A percentile compares a stretch with the other conserved stretches of the same genome.
Conservation (phyloP, 2,888 invertebrate genomes). For the Melipona bicolor region DNA sequence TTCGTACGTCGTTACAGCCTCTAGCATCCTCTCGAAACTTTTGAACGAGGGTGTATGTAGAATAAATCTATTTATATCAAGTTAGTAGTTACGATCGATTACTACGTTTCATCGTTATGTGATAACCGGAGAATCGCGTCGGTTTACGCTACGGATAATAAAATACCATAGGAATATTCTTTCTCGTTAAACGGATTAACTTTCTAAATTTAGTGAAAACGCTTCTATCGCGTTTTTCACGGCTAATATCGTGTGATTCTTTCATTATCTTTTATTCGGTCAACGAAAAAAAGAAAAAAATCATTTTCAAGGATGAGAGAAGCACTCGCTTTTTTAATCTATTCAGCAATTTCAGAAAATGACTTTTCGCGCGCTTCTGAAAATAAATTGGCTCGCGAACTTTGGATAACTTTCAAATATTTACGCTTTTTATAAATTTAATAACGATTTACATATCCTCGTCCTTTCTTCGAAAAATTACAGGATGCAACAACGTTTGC, state of each 20-base stretch:
- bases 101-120: not conserved
- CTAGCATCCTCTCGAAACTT: too few species aligned
- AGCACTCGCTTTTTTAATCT: not conserved
- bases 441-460: not conserved
- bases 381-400: not conserved
- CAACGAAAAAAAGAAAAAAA: not conserved
- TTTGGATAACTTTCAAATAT: too few species aligned
- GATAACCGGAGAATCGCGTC: not conserved
- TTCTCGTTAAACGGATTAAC: conserved; percentile 12
- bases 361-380: not conserved
- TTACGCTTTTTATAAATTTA: not conserved
- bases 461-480: too few species aligned
- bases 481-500: too few species aligned
- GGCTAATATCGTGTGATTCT: not conserved
- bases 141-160: not conserved
- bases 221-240: not conserved
- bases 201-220: conserved; percentile 6
- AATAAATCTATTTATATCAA: not conserved
- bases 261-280: not conserved
- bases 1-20: too few species aligned
- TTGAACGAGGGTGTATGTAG: too few species aligned
- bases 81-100: not conserved
- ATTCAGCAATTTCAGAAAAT: not conserved
- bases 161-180: conserved; percentile 9
- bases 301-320: not conserved